phyloP scores from a whole-genome alignment of 37 sponge, comb jelly and placozoan species.

The Chondrilla cf. caribensis region DNA sequence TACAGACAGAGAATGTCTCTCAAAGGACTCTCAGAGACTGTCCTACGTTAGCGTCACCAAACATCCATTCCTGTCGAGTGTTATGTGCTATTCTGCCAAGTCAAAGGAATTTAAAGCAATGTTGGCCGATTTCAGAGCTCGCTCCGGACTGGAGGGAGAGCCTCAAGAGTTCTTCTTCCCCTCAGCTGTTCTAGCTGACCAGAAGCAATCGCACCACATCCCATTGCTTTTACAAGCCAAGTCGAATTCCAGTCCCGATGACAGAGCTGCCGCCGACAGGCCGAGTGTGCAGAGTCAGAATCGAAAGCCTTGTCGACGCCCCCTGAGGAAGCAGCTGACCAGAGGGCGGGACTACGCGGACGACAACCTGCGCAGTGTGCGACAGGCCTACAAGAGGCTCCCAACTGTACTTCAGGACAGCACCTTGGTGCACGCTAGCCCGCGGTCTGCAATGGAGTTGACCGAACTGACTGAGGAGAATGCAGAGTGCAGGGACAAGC shows the following conservation, averaged over 20 bases:
- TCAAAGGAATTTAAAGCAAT: conserved; percentile 58
- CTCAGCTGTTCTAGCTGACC: conserved; percentile 27
- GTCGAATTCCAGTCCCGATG: background rate
- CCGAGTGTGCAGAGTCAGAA: background rate
- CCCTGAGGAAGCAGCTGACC: background rate
- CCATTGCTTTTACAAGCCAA: background rate
- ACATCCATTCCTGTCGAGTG: conserved; percentile 59
- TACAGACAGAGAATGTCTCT: too few relatives aligned
- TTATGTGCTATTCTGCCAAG: conserved; percentile 37
- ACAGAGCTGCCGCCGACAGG: background rate
- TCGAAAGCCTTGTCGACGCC: too few relatives aligned
- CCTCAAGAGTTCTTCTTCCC: conserved; percentile 50
- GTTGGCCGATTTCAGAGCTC: conserved; percentile 66
- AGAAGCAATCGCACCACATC: background rate
- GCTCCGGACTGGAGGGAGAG: conserved; percentile 36
- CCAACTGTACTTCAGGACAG: too few relatives aligned
- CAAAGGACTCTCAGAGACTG: too few relatives aligned
- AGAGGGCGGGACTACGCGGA: background rate
- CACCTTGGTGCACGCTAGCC: too few relatives aligned
- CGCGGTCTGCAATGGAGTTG: too few relatives aligned
- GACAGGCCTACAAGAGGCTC: background rate
- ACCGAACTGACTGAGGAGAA: too few relatives aligned
- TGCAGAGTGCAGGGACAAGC: too few relatives aligned
- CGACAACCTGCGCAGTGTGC: background rate
- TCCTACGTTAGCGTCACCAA: conserved; percentile 57